A percentile compares a stretch with the other conserved stretches of the same genome.
Evolutionary conservation across 2,888 invertebrate species (phyloP).

Genomic region (Hydraecia micacea): DNA sequence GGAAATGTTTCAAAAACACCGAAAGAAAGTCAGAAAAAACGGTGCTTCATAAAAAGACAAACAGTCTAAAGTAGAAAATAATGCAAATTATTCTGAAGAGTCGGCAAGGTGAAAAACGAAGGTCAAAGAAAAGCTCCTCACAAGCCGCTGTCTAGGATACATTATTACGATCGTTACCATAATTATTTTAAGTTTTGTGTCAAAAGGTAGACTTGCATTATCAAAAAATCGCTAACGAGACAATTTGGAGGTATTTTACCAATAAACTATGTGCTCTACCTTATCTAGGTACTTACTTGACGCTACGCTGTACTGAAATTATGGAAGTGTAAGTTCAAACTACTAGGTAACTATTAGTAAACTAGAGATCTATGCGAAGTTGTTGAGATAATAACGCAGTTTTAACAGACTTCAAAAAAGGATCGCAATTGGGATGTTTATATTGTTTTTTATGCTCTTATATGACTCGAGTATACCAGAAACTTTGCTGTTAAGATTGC

Average conservation of each 20-base stretch:
- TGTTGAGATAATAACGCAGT: not conserved
- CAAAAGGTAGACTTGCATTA: not conserved
- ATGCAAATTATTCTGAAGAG: not conserved
- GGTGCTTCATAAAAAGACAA: not conserved
- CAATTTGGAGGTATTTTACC: not conserved
- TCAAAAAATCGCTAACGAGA: not conserved
- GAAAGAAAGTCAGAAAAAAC: no score
- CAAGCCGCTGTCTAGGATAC: not conserved
- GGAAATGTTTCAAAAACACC: not conserved
- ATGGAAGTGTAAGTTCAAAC: not conserved
- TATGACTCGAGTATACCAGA: not conserved
- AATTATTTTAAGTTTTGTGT: not conserved
- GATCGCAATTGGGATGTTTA: no score
- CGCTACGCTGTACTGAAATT: not conserved
- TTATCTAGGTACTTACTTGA: no score
- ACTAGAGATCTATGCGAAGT: not conserved
- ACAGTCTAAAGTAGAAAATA: not conserved
- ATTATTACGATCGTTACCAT: not conserved
- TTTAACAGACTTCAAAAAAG: no score
- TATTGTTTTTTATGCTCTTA: not conserved
- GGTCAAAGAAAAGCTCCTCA: slow-evolving; percentile 7
- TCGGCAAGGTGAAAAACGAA: not conserved
- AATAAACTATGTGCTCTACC: not conserved
- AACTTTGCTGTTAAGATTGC: not conserved
- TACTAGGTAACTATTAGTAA: not conserved